Evolutionary conservation across 2,113 vertebrate genomes (phyloP), one percentile per base, ranked within the genome.

Genomic region (Phoxinus phoxinus): DNA sequence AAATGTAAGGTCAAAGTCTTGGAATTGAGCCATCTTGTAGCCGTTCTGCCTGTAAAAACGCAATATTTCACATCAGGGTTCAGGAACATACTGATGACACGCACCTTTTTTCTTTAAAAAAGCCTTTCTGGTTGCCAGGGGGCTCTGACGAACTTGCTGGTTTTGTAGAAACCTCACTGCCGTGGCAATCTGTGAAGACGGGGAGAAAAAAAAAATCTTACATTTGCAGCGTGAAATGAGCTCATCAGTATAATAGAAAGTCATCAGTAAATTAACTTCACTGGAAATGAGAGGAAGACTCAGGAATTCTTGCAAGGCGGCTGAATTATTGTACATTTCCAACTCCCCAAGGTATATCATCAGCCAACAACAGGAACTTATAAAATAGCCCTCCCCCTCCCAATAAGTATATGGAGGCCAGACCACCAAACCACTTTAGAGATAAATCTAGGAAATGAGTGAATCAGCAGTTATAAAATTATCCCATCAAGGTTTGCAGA

Each of bases 51-150:
- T 27, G 71, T 15, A 7, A 37, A 7, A 27, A 21, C 2, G 23
- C 23, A 63, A 59, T 27, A 17, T 23, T 72, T 35, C 30, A 30
- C 15, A 44, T 30, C 35, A 72, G 6, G 3, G 27, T 73, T 19
- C 19, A 15, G 23, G 19, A 67, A 72, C 65, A 63, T 58, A 23
- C 6, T 72, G 25, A 86, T 48, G 37, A 0, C 11, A 59, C 91
- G 97, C 85, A 99, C 98, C 98, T 98, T 99, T 99, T 92, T 98
- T 99, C 95, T 97, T 97, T 88, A 99, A 93, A 92, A 99, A 99
- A 0, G 95, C 95, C 95, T 95, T 99, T 94, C 96, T 95, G 90
- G 94, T 96, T 73, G 94, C 93, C 76, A 97, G 84, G 0, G 97
- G 96, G 88, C 98, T 99, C 90, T 99, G 97, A 58, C 95, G 96